Evolutionary conservation across 2,113 vertebrate genomes (phyloP), one percentile per base, ranked within the genome.

Genomic region (Actenoides hombroni): DNA sequence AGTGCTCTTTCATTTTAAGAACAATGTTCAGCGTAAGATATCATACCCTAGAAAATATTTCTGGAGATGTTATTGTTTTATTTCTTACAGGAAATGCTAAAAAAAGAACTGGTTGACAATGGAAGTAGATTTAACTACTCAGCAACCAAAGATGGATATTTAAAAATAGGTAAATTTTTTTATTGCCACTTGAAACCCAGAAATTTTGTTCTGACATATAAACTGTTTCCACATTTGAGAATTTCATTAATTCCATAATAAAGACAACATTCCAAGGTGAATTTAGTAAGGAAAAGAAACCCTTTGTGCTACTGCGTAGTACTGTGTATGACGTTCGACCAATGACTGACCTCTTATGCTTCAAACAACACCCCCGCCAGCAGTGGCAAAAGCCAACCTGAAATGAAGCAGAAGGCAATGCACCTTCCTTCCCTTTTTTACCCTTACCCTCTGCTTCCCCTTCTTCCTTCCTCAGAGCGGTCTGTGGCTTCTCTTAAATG

Each of bases 111-210:
- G 42, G 1, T 46, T 65, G 33, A 64, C 40, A 90, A 31, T 51
- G 61, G 91, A 93, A 75, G 78, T 64, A 89, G 94, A 71, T 78
- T 93, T 40, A 97, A 97, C 77, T 97, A 97, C 63, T 46, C 88
- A 90, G 67, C 82, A 91, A 97, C 97, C 35, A 61, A 94, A 44
- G 97, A 98, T 0, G 98, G 98, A 46, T 98, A 98, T 96, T 93
- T 98, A 67, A 95, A 97, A 82, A 98, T 98, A 97, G 98, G 98
- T 98, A 97, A 94, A 65, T 37, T 19, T 48, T 10, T 53, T 92
- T 53, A 64, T 44, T 87, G 33, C 46, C 23, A 59, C 24, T 94
- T 86, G 19, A 87, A 90, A 88, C 33, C 11, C n/a, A 51, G 53
- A 73, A 67, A 31, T 76, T 63, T 64, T 92, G 12, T 68, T 89